Conservation (phyloP, 2,797 vertebrate genomes). For the Rhadinocentrus ornatus region DNA sequence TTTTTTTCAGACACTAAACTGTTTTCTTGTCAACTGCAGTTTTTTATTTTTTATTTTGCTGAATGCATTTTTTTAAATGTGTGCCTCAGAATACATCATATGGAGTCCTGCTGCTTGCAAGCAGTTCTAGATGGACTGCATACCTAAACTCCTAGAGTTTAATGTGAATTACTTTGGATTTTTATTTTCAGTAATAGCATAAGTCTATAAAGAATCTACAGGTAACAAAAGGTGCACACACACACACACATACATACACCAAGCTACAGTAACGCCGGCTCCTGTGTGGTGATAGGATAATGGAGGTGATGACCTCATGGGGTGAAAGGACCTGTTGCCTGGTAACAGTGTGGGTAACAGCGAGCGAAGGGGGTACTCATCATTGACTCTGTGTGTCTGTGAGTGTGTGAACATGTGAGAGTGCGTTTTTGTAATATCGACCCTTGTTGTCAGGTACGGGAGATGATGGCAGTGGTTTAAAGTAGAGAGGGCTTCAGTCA, state of each 20-base stretch:
- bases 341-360: constrained; percentile 76
- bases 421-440: constrained; percentile 49
- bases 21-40: constrained; percentile 5
- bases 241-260: constrained; percentile 8
- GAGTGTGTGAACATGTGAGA: constrained; percentile 7
- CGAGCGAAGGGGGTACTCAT: constrained; percentile 52
- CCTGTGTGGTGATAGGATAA: constrained; percentile 75
- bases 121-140: not conserved
- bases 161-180: constrained; percentile 15
- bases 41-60: not conserved
- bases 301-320: constrained; percentile 79
- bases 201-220: constrained; percentile 13
- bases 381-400: not conserved
- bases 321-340: constrained; percentile 81
- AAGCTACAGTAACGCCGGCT: constrained; percentile 31
- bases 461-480: constrained; percentile 58
- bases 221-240: constrained; percentile 16
- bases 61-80: not conserved
- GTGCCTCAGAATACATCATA: not conserved
- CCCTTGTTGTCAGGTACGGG: constrained; percentile 53
- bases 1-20: constrained; percentile 5
- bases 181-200: constrained; percentile 12
- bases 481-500: constrained; percentile 41
- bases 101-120: not conserved
- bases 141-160: constrained; percentile 23